A percentile compares a stretch with the other conserved stretches of the same genome.
These are phyloP conservation scores for Lamproptera curius DNA, from an alignment of 2,888 invertebrate genomes.

Conservation along the genomic window DNA sequence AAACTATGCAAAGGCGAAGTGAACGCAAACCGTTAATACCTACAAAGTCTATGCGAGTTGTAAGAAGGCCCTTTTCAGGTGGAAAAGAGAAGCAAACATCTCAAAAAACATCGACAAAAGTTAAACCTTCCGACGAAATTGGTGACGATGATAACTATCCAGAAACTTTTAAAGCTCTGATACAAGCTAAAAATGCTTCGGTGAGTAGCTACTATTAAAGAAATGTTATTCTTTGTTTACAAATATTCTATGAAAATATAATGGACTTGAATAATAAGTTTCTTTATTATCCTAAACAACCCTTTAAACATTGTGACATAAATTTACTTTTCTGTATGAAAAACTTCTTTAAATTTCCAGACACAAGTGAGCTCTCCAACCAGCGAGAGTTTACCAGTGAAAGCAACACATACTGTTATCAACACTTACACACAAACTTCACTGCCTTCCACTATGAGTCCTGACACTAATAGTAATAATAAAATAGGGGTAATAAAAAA, in stretches of 20 bases:
- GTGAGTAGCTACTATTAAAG: slow-evolving; percentile 43
- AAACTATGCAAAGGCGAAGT: slow-evolving; percentile 3
- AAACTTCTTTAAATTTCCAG: slow-evolving; percentile 49
- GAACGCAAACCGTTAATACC: slow-evolving; percentile 8
- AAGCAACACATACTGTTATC: slow-evolving; percentile 71
- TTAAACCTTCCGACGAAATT: slow-evolving; percentile 17
- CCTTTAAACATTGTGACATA: background rate
- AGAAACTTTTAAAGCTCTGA: slow-evolving; percentile 59
- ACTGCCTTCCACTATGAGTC: slow-evolving; percentile 56
- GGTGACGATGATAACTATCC: slow-evolving; percentile 20
- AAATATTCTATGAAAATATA: slow-evolving; percentile 19
- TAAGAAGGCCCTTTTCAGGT: slow-evolving; percentile 9
- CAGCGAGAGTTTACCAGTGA: slow-evolving; percentile 71
- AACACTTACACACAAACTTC: slow-evolving; percentile 60
- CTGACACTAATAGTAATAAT: slow-evolving; percentile 56
- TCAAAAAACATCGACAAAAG: slow-evolving; percentile 3
- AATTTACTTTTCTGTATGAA: slow-evolving; percentile 10
- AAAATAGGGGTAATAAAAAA: slow-evolving; percentile 73
- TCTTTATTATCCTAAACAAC: slow-evolving; percentile 19
- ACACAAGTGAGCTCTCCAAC: slow-evolving; percentile 65
- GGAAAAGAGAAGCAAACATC: slow-evolving; percentile 7
- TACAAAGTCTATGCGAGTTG: slow-evolving; percentile 16
- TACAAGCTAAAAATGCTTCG: slow-evolving; percentile 78
- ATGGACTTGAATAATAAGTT: slow-evolving; percentile 19
- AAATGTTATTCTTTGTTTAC: slow-evolving; percentile 20